Conservation (phyloP, 2,113 vertebrate genomes). For the Cariama cristata region DNA sequence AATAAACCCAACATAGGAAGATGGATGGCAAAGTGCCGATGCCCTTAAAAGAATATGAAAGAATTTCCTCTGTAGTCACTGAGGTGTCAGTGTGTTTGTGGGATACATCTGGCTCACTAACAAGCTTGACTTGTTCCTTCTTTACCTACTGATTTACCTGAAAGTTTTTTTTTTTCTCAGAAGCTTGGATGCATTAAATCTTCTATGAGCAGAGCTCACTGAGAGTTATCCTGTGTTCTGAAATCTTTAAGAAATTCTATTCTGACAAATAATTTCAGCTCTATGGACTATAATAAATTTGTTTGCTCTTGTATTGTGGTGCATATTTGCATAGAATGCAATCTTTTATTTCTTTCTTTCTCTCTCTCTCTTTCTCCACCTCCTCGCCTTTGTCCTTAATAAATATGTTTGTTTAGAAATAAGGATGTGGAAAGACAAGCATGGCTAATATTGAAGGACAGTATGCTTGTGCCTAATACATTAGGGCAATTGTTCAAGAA, state of each 20-base stretch:
- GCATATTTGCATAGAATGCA: not conserved
- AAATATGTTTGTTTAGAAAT: conserved; percentile 51
- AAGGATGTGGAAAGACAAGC: conserved; percentile 64
- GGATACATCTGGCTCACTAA: not conserved
- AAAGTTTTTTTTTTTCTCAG: not conserved
- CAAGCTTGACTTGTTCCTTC: not conserved
- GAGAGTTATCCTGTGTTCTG: not conserved
- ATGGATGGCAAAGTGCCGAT: not conserved
- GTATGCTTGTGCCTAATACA: conserved; percentile 60
- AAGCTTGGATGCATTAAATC: not conserved
- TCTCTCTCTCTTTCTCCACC: not conserved
- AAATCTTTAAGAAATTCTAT: not conserved
- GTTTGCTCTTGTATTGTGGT: not conserved
- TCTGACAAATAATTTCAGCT: not conserved
- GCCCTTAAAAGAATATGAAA: not conserved
- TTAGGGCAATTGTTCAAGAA: conserved; percentile 72
- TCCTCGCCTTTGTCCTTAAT: conserved; percentile 16
- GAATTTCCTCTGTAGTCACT: not conserved
- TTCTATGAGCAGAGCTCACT: not conserved
- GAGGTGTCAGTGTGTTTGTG: not conserved
- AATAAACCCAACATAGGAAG: not conserved
- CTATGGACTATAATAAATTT: not conserved
- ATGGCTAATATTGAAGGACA: conserved; percentile 71
- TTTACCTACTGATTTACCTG: not conserved
- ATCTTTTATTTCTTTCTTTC: not conserved